Conservation (phyloP, 1,140 invertebrate species). For the Linepithema humile region DNA sequence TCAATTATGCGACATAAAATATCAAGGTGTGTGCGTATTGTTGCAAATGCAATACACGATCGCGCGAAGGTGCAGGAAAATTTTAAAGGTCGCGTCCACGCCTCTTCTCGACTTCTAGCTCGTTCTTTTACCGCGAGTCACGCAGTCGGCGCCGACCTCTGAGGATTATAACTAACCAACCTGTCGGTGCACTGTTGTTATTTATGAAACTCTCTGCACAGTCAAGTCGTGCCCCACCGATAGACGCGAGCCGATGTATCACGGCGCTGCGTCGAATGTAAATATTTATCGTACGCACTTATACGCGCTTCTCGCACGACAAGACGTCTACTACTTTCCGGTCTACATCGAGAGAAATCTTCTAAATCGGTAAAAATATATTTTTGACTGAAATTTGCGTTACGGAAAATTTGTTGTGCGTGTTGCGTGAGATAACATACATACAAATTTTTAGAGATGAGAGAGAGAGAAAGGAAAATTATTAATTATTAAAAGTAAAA, state of each 20-base stretch:
- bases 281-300: conserved; percentile 69
- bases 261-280: conserved; percentile 60
- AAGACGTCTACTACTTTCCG: conserved; percentile 65
- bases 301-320: conserved; percentile 29
- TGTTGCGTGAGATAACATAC: too few species aligned
- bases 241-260: conserved; percentile 55
- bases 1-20: conserved; percentile 50
- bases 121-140: conserved; percentile 59
- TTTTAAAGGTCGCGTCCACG: conserved; percentile 80
- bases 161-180: conserved; percentile 76
- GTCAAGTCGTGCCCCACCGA: conserved; percentile 53
- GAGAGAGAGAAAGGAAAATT: too few species aligned
- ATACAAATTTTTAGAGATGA: too few species aligned
- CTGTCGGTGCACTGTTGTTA: conserved; percentile 70
- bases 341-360: conserved; percentile 46
- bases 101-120: conserved; percentile 68
- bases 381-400: conserved; percentile 37
- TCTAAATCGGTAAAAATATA: background rate
- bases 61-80: conserved; percentile 72
- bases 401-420: too few species aligned
- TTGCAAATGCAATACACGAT: conserved; percentile 57
- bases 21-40: conserved; percentile 16
- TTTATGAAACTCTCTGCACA: conserved; percentile 71
- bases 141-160: conserved; percentile 54
- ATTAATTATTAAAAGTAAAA: too few species aligned